These are phyloP conservation scores for Mycetomoellerius zeteki DNA, from an alignment of 1,140 invertebrate species.

Conservation along the genomic window DNA sequence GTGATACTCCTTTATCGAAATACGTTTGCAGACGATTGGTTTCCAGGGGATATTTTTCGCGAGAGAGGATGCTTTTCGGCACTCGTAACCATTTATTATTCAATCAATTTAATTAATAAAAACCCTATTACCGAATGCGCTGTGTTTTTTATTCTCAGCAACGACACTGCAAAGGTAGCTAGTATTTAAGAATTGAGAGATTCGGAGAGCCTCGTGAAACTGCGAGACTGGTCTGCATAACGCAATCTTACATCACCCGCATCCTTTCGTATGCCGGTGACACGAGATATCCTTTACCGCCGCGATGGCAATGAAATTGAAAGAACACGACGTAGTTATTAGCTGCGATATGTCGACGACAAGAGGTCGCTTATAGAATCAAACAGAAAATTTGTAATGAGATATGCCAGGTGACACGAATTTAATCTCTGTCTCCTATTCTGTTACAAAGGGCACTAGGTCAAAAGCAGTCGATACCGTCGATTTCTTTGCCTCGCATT, in stretches of 20 bases:
- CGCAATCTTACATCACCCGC: background rate
- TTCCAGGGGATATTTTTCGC: background rate
- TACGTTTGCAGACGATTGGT: background rate
- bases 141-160: background rate
- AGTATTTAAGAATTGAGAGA: background rate
- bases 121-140: background rate
- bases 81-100: constrained; percentile 7
- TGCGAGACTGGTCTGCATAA: background rate
- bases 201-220: background rate
- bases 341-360: background rate
- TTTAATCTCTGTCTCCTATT: constrained; percentile 13
- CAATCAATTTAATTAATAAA: constrained; percentile 20
- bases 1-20: constrained; percentile 53
- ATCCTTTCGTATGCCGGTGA: background rate
- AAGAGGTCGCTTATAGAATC: background rate
- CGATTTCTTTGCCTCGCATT: background rate
- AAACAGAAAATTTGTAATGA: constrained; percentile 15
- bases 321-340: background rate
- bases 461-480: constrained; percentile 38
- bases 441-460: constrained; percentile 41
- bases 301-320: background rate
- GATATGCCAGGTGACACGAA: background rate
- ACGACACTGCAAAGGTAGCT: background rate
- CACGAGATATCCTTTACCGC: background rate
- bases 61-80: background rate